Conservation (phyloP, 1,140 invertebrate genomes). For the Bombus polaris region DNA sequence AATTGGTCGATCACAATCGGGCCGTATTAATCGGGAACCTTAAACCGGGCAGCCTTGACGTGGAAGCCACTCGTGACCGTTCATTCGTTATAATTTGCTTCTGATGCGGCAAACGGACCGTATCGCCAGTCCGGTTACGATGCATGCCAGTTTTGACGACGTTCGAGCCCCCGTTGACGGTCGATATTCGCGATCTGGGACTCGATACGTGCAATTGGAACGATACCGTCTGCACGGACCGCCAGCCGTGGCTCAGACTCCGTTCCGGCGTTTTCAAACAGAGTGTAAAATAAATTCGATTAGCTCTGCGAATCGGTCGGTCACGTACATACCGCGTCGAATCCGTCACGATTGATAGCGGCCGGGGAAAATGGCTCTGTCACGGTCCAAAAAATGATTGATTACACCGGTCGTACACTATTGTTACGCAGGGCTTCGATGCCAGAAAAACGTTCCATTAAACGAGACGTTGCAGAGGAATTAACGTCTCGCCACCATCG, state of each 20-base stretch:
- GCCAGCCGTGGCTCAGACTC: not conserved
- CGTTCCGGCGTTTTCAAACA: constrained; percentile 63
- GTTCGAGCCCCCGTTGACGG: too few relatives aligned
- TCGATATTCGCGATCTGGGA: constrained; percentile 24
- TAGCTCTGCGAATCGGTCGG: constrained; percentile 58
- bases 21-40: constrained; percentile 43
- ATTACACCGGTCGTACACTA: constrained; percentile 63
- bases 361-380: constrained; percentile 51
- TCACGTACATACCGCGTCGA: constrained; percentile 59
- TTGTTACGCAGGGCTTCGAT: constrained; percentile 53
- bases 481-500: constrained; percentile 48
- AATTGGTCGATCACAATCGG: constrained; percentile 43
- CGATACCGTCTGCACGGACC: constrained; percentile 10
- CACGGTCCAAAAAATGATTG: constrained; percentile 67
- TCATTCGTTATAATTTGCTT: constrained; percentile 67
- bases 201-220: constrained; percentile 28
- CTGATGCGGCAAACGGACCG: constrained; percentile 47
- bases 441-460: constrained; percentile 60
- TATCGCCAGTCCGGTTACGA: constrained; percentile 32
- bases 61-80: constrained; percentile 48
- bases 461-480: constrained; percentile 56
- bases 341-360: constrained; percentile 68
- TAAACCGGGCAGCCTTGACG: constrained; percentile 50
- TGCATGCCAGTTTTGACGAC: not conserved
- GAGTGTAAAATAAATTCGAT: constrained; percentile 70